Percentiles rank a stretch among this genome's conserved stretches.
Evolutionary conservation across 2,797 vertebrate genomes (phyloP).

Genomic region (Octomys mimax): DNA sequence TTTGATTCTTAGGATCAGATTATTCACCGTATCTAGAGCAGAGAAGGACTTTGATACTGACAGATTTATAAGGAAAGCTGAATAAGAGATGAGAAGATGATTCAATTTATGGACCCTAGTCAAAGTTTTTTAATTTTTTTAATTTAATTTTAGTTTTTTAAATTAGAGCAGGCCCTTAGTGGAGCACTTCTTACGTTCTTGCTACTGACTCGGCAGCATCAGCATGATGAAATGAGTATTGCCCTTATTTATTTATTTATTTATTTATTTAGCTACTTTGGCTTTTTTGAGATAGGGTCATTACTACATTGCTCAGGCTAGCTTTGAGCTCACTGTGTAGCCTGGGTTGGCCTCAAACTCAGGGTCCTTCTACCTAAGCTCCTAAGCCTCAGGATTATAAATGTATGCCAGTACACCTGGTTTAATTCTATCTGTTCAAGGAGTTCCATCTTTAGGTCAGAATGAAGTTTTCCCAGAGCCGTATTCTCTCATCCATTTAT

Average conservation of each 20-base stretch:
- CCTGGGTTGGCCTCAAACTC: neutral
- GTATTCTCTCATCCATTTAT: neutral
- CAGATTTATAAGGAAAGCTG: neutral
- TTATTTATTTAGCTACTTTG: neutral
- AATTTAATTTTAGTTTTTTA: neutral
- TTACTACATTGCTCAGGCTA: neutral
- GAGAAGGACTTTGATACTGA: neutral
- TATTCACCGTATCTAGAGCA: neutral
- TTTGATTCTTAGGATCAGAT: neutral
- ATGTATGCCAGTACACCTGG: neutral
- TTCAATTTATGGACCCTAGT: neutral
- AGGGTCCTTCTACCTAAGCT: neutral
- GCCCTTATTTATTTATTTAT: neutral
- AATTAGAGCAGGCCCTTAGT: neutral
- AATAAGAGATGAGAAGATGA: neutral
- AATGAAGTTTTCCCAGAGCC: neutral
- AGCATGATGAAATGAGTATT: neutral
- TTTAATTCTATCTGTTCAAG: neutral
- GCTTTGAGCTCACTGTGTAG: neutral
- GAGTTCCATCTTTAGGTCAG: neutral
- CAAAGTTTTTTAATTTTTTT: neutral
- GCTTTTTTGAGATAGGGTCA: neutral
- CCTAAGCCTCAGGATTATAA: neutral
- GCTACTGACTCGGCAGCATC: neutral
- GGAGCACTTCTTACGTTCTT: neutral